A percentile compares a stretch with the other conserved stretches of the same genome.
phyloP scores from a whole-genome alignment of 2,113 vertebrate genomes.

The Manacus vitellinus region DNA sequence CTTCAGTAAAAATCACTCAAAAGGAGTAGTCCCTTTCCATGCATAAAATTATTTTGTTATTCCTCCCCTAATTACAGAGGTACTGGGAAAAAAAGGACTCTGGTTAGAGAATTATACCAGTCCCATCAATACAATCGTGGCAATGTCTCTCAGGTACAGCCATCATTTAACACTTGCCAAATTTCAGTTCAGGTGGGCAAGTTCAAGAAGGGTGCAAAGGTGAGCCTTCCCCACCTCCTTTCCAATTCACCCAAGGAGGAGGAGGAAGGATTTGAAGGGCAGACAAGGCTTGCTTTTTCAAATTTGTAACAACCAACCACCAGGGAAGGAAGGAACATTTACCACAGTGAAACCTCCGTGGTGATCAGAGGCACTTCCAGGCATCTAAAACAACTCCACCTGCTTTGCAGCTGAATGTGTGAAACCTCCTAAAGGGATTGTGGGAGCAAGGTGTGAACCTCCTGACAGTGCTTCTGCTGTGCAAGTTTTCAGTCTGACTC shows the following conservation, averaged over 20 bases:
- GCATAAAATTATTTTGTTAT: background rate
- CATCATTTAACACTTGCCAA: background rate
- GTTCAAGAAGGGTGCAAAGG: fast-evolving
- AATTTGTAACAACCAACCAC: too few species aligned
- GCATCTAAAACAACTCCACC: background rate
- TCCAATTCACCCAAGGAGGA: background rate
- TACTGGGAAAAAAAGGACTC: background rate
- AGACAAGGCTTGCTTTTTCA: background rate
- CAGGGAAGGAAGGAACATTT: background rate
- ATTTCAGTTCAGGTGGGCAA: background rate
- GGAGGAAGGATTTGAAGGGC: background rate
- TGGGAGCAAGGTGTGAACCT: background rate
- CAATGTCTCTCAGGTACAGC: fast-evolving
- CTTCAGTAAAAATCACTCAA: background rate
- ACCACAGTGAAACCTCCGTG: background rate
- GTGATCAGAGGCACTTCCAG: background rate
- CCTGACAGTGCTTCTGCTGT: background rate
- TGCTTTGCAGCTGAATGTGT: background rate
- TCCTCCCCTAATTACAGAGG: background rate
- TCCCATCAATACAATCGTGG: too few species aligned
- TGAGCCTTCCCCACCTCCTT: background rate
- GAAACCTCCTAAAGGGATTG: background rate
- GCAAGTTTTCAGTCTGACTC: background rate
- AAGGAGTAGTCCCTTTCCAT: background rate
- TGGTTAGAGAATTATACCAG: fast-evolving